Percentiles rank a stretch among this genome's conserved stretches.
phyloP scores from a whole-genome alignment of 2,113 vertebrate species.

The Sinocyclocheilus maitianheensis region DNA sequence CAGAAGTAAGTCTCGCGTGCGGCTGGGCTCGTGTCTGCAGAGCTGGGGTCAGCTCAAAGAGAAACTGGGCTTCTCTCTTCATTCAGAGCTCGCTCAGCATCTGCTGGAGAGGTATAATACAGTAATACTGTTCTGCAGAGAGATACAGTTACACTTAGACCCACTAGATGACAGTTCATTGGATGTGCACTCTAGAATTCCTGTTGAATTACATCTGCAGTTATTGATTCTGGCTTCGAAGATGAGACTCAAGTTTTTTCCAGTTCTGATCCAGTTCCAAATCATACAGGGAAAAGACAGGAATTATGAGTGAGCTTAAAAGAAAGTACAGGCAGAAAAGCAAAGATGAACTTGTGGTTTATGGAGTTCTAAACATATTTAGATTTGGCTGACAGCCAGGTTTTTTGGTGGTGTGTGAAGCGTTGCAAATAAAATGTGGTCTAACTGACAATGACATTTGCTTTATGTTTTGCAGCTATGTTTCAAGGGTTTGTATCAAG shows the following conservation, averaged over 20 bases:
- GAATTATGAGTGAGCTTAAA: conserved; percentile 20
- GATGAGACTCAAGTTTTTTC: not conserved
- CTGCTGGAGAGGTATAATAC: conserved; percentile 76
- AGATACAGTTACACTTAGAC: conserved; percentile 25
- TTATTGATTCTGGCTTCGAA: conserved; percentile 36
- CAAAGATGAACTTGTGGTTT: not conserved
- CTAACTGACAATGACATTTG: not conserved
- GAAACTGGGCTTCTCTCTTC: conserved; percentile 78
- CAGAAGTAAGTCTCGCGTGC: conserved; percentile 79
- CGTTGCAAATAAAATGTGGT: not conserved
- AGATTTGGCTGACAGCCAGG: not conserved
- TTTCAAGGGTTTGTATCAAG: conserved; percentile 12
- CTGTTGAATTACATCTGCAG: conserved; percentile 24
- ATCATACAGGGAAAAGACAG: conserved; percentile 10
- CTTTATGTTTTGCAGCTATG: conserved; percentile 50
- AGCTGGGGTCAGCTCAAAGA: conserved; percentile 82
- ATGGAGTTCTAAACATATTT: not conserved
- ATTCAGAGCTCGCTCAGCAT: conserved; percentile 81
- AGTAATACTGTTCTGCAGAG: not conserved
- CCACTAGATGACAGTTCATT: conserved; percentile 10
- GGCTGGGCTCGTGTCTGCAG: conserved; percentile 78
- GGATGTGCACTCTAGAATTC: not conserved
- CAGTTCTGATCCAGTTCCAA: conserved; percentile 32
- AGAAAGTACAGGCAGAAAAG: not conserved
- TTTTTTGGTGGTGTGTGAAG: not conserved